Evolutionary conservation across 2,888 invertebrate species (phyloP).

Genomic region (Andrena fulva): DNA sequence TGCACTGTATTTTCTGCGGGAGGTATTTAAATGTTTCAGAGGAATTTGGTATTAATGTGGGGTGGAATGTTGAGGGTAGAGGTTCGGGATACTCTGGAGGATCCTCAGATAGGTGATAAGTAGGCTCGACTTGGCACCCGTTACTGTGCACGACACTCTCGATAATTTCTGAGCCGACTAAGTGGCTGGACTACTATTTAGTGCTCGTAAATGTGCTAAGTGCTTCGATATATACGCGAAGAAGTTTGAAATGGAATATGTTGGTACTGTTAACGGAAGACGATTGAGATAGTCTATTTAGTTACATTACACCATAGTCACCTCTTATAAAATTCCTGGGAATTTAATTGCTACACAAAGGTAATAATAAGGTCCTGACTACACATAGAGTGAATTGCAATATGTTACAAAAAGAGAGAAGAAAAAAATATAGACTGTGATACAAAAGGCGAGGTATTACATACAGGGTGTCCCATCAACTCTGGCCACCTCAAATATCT

Average conservation of each 20-base stretch:
- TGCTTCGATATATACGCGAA: neutral
- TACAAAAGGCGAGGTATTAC: no score
- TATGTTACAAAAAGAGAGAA: no score
- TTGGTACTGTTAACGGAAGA: no score
- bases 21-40: neutral
- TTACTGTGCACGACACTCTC: conserved; percentile 3
- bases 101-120: neutral
- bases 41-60: neutral
- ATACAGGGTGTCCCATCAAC: no score
- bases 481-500: no score
- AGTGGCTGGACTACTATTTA: neutral
- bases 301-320: no score
- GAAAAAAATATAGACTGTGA: no score
- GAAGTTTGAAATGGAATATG: neutral
- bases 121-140: neutral
- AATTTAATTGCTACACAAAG: no score
- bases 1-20: neutral
- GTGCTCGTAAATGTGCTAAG: conserved; percentile 1
- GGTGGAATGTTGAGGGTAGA: neutral
- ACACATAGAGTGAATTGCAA: no score
- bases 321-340: no score
- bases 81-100: neutral
- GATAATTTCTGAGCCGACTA: conserved; percentile 4
- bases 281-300: no score
- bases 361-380: no score